Conservation (phyloP, 2,888 invertebrate genomes). For the Xestobium rufovillosum region DNA sequence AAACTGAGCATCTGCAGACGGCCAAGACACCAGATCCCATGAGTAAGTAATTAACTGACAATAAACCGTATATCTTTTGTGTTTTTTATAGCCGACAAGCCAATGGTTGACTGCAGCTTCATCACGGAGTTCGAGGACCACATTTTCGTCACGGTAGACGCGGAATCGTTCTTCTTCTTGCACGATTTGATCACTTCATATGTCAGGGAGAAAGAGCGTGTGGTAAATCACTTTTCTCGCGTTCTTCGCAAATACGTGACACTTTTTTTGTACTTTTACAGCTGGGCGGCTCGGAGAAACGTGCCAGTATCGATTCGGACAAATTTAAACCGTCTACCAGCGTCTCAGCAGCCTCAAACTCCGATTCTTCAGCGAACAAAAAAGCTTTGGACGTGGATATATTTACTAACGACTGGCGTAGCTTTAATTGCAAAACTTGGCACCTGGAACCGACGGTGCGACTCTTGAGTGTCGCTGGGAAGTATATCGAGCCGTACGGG, state of each 20-base stretch:
- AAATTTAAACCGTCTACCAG: slow-evolving; percentile 24
- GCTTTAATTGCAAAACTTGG: slow-evolving; percentile 92
- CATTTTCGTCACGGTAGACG: slow-evolving; percentile 96
- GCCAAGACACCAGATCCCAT: slow-evolving; percentile 59
- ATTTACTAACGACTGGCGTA: slow-evolving; percentile 78
- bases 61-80: slow-evolving; percentile 4
- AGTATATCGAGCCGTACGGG: slow-evolving; percentile 96
- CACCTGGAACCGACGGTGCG: slow-evolving; percentile 90
- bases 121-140: slow-evolving; percentile 98
- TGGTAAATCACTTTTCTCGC: slow-evolving; percentile 45
- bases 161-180: slow-evolving; percentile 95
- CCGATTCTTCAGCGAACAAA: slow-evolving; percentile 29
- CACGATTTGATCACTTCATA: slow-evolving; percentile 96
- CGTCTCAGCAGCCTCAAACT: slow-evolving; percentile 21
- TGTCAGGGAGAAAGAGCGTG: slow-evolving; percentile 84
- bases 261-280: slow-evolving; percentile 17
- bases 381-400: slow-evolving; percentile 49
- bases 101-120: slow-evolving; percentile 91
- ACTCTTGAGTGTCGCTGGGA: slow-evolving; percentile 55
- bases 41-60: slow-evolving; percentile 45
- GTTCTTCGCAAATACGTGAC: neutral
- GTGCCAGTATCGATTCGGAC: slow-evolving; percentile 25
- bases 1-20: slow-evolving; percentile 85
- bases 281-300: slow-evolving; percentile 30
- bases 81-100: slow-evolving; percentile 62